Evolutionary conservation across 2,113 vertebrate species (phyloP).

Genomic region (Podarcis muralis): DNA sequence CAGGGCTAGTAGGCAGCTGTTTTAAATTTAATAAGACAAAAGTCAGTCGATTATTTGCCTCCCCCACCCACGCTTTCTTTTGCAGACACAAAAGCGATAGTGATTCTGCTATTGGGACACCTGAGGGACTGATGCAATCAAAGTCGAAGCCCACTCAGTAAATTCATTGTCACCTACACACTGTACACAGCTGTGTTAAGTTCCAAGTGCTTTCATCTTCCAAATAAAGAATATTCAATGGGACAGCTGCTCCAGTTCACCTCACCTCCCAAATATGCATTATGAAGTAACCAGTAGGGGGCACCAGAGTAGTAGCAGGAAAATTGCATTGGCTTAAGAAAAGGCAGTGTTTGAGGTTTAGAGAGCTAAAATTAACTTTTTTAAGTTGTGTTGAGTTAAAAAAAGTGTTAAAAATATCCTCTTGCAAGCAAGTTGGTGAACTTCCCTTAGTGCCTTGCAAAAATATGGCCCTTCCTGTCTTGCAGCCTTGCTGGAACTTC

Average conservation of each 20-base stretch:
- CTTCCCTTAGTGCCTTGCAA: background rate
- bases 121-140: accelerated
- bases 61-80: conserved; percentile 13
- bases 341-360: accelerated
- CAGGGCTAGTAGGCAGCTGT: conserved; percentile 54
- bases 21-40: conserved; percentile 63
- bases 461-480: background rate
- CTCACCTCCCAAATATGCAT: background rate
- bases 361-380: background rate
- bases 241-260: background rate
- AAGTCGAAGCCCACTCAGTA: conserved; percentile 19
- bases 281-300: background rate
- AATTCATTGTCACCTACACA: background rate
- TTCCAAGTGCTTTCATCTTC: conserved; percentile 14
- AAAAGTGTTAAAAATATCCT: background rate
- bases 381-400: accelerated
- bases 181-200: accelerated
- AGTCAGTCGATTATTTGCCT: conserved; percentile 25
- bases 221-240: background rate
- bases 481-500: background rate
- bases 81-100: conserved; percentile 40
- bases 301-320: background rate
- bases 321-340: background rate
- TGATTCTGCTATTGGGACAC: conserved; percentile 1
- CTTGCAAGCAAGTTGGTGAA: background rate